Conservation (phyloP, 1,140 invertebrate species). For the Mycetomoellerius zeteki region DNA sequence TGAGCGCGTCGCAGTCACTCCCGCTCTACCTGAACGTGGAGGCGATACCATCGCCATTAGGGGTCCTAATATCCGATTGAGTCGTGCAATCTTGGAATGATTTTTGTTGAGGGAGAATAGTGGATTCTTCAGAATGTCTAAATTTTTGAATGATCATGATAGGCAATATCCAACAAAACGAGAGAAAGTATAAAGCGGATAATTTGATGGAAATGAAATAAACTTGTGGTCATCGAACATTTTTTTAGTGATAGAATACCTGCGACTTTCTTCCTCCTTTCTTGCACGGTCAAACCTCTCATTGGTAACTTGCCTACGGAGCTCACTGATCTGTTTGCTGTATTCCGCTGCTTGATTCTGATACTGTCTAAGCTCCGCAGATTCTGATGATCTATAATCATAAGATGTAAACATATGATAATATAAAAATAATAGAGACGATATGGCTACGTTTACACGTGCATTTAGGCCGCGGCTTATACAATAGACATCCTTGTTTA, state of each 20-base stretch:
- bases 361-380: conserved; percentile 87
- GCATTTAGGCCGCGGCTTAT: too few species aligned
- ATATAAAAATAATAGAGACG: conserved; percentile 32
- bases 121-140: conserved; percentile 8
- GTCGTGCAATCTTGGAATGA: neutral
- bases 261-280: conserved; percentile 82
- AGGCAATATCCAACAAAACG: neutral
- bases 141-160: conserved; percentile 17
- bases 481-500: too few species aligned
- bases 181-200: neutral
- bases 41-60: neutral
- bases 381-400: conserved; percentile 83
- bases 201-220: neutral
- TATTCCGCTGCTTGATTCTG: conserved; percentile 88
- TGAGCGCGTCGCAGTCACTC: neutral
- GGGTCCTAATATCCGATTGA: neutral
- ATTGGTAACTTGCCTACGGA: conserved; percentile 88
- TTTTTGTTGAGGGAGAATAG: neutral
- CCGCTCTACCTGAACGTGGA: conserved; percentile 26
- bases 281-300: conserved; percentile 86
- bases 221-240: neutral
- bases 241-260: conserved; percentile 71
- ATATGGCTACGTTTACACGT: too few species aligned
- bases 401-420: conserved; percentile 16
- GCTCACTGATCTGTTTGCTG: conserved; percentile 86